Percentiles rank a stretch among this genome's conserved stretches.
Evolutionary conservation across 2,888 invertebrate genomes (phyloP).

Genomic region (Adelognathus sp.): DNA sequence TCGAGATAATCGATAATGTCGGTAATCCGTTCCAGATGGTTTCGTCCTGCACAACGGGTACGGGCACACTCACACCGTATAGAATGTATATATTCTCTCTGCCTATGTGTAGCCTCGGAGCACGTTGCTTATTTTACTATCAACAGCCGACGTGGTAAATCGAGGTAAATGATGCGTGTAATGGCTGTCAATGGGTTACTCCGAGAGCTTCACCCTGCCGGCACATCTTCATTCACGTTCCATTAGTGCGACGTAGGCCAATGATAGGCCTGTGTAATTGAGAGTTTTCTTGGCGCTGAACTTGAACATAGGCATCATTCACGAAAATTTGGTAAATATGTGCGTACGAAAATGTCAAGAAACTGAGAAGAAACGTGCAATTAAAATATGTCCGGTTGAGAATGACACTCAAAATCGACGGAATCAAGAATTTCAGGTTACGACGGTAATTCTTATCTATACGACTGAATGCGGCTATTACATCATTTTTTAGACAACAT

Average conservation of each 20-base stretch:
- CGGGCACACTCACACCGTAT: slow-evolving; percentile 10
- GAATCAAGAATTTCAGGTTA: too few relatives aligned
- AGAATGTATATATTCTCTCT: slow-evolving; percentile 8
- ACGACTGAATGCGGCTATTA: too few relatives aligned
- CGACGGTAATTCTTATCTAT: too few relatives aligned
- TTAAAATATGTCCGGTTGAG: too few relatives aligned
- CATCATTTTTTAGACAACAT: too few relatives aligned
- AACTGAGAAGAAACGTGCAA: background rate
- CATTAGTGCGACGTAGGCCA: slow-evolving; percentile 21
- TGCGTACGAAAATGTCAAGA: background rate
- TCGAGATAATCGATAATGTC: slow-evolving; percentile 80
- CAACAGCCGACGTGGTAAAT: slow-evolving; percentile 63
- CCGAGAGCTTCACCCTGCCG: slow-evolving; percentile 59
- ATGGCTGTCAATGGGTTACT: slow-evolving; percentile 76
- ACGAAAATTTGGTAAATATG: background rate
- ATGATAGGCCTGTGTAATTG: background rate
- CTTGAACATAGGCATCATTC: background rate
- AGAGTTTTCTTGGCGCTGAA: background rate
- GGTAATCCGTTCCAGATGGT: slow-evolving; percentile 77
- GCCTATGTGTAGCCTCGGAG: slow-evolving; percentile 26
- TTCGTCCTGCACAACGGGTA: slow-evolving; percentile 61
- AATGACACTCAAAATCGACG: too few relatives aligned
- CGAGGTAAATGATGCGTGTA: slow-evolving; percentile 79
- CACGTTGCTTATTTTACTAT: slow-evolving; percentile 33
- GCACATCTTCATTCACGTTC: slow-evolving; percentile 73